Base-by-base conservation (phyloP, 2,113 vertebrate species). In the Pimephales promelas region DNA sequence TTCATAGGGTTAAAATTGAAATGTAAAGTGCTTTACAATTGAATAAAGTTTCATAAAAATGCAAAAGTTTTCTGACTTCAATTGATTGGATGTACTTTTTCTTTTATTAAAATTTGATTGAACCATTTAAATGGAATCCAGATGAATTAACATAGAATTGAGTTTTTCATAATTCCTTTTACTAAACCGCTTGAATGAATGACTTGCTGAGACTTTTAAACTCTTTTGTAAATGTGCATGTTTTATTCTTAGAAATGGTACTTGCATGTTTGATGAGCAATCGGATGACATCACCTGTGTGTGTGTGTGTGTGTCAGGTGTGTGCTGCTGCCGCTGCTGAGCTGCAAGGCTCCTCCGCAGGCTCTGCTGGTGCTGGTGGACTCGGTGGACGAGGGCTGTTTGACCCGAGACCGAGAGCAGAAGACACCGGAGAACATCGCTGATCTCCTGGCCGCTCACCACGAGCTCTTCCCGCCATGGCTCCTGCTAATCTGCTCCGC, bases 391-490 rank as follows among this genome's bases (percentile, higher is more conserved):
- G 97, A 99, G 83, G 98, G 97, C 61, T 96, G 95, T 47, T 95
- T 95, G 1, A 72, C 86, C 91, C 0, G 97, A 97, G 88, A 95
- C 94, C 0, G 97, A 98, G 79, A 95, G 96, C 84, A 91, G 95
- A 90, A 96, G 9, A 40, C 40, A 1, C 94, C 97, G 18, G 95
- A 96, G 86, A 98, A 95, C 3, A 97, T 99, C 82, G 97, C 97
- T 0, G 98, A 99, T 88, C 96, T 99, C 81, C 90, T 99, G 87
- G 97, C 97, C 84, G 92, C 93, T 77, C 97, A 99, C 87, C 97
- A 98, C 0, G 96, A 99, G 87, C 97, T 97, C 91, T 96, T 99
- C 80, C 98, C 98, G 16, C 96, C 98, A 0, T 99, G 98, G 98
- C 93, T 99, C 34, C 93, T 99, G 13, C 97, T 99, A 24, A 91